Conservation (phyloP, 2,797 vertebrate genomes). For the Antennarius maculatus region DNA sequence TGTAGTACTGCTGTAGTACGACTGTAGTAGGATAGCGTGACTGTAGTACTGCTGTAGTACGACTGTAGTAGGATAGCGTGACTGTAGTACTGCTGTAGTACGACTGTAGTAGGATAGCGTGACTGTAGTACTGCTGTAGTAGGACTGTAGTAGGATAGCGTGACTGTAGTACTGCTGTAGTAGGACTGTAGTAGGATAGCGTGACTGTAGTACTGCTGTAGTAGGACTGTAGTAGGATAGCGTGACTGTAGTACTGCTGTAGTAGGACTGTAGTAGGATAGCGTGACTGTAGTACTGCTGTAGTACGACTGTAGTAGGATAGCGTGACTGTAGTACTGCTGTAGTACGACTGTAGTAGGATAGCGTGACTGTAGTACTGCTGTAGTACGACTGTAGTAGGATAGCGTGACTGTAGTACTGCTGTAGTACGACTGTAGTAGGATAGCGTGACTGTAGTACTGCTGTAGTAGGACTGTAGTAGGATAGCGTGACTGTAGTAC, state of each 20-base stretch:
- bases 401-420: neutral
- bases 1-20: too few relatives aligned
- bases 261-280: neutral
- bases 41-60: neutral
- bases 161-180: too few relatives aligned
- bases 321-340: too few relatives aligned
- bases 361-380: neutral
- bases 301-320: too few relatives aligned
- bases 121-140: neutral
- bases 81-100: neutral
- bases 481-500: too few relatives aligned
- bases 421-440: neutral
- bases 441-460: neutral
- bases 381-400: neutral
- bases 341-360: neutral
- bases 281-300: neutral
- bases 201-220: neutral
- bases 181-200: neutral
- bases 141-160: too few relatives aligned
- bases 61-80: neutral
- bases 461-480: too few relatives aligned
- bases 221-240: neutral
- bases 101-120: neutral
- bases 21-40: neutral
- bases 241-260: neutral